Evolutionary conservation across 2,797 vertebrate genomes (phyloP).

Genomic region (Xenopus petersii): DNA sequence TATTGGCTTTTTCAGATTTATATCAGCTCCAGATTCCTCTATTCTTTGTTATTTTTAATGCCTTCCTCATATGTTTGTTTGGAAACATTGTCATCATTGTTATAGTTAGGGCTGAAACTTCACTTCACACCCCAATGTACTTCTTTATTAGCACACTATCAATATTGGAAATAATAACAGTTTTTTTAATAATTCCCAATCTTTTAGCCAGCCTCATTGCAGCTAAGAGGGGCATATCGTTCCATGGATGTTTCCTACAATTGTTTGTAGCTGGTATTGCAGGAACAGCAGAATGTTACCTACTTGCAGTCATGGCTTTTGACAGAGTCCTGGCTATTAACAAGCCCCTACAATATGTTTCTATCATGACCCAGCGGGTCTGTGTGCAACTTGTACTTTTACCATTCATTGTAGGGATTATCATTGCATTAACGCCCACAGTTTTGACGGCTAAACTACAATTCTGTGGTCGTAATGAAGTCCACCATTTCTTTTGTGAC

Average conservation of each 20-base stretch:
- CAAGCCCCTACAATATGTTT: slow-evolving; percentile 13
- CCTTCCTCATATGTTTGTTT: background rate
- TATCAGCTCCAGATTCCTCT: background rate
- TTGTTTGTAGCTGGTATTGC: too few species aligned
- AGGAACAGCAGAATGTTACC: background rate
- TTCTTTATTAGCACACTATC: slow-evolving; percentile 6
- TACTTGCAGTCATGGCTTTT: slow-evolving; percentile 7
- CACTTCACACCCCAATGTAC: slow-evolving; percentile 23
- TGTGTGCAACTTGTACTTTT: background rate
- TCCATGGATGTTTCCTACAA: slow-evolving; percentile 1
- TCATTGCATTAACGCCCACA: too few species aligned
- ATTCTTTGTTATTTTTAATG: background rate
- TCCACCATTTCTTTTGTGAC: slow-evolving; percentile 34
- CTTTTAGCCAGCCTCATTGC: background rate
- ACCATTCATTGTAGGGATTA: slow-evolving; percentile 8
- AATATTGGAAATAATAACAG: slow-evolving; percentile 1
- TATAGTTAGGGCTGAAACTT: background rate
- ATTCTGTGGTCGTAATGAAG: slow-evolving; percentile 13
- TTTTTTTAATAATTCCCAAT: slow-evolving; percentile 1
- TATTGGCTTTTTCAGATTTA: slow-evolving; percentile 16
- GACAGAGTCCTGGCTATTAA: slow-evolving; percentile 19
- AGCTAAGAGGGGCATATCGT: background rate
- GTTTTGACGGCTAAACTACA: background rate
- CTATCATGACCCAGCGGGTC: slow-evolving; percentile 8
- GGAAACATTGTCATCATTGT: slow-evolving; percentile 13